Evolutionary conservation across 2,113 vertebrate species (phyloP).

Genomic region (Okapia johnstoni): DNA sequence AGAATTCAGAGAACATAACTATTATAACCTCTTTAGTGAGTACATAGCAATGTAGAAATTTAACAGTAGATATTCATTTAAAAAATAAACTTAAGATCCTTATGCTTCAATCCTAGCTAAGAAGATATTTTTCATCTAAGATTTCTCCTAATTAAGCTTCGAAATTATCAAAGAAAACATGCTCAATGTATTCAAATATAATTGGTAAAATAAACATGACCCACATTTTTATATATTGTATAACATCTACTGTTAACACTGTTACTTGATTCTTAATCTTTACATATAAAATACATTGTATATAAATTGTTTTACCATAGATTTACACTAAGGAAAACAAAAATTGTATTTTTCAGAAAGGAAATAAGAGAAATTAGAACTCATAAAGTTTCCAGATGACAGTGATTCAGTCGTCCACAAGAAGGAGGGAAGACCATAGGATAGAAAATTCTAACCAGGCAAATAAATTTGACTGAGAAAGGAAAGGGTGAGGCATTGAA

Average conservation of each 20-base stretch:
- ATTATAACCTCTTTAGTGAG: background rate
- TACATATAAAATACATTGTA: background rate
- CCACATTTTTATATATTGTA: background rate
- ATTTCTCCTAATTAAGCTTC: background rate
- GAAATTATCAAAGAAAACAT: background rate
- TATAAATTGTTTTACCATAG: background rate
- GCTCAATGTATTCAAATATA: background rate
- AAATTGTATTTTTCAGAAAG: background rate
- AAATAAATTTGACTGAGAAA: background rate
- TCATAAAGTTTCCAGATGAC: background rate
- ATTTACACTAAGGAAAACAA: background rate
- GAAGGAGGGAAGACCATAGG: background rate
- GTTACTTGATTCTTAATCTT: background rate
- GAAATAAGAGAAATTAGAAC: background rate
- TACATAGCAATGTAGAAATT: background rate
- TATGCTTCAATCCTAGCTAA: constrained; percentile 11
- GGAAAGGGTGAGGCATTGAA: background rate
- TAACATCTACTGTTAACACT: background rate
- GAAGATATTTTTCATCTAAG: background rate
- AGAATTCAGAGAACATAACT: background rate
- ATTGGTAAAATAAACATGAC: background rate
- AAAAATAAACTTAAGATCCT: background rate
- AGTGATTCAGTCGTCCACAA: background rate
- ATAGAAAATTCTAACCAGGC: background rate
- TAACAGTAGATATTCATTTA: background rate